Percentiles rank a stretch among this genome's conserved stretches.
These are phyloP conservation scores for Camponotus vicinus DNA, from an alignment of 1,140 invertebrate genomes.

Conservation along the genomic window DNA sequence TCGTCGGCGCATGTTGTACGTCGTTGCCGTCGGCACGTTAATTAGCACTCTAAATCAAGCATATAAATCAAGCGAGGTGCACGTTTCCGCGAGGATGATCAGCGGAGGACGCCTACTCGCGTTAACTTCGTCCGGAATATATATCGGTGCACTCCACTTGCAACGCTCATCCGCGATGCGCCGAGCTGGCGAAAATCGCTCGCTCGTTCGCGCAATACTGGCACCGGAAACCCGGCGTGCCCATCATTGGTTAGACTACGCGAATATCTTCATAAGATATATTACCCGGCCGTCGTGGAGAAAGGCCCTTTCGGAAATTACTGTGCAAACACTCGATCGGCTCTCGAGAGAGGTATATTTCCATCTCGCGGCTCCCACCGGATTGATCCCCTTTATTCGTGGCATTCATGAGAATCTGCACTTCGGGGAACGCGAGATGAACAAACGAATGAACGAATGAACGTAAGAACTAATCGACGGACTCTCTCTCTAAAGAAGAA, in stretches of 20 bases:
- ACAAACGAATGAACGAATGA: conserved; percentile 34
- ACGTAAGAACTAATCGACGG: conserved; percentile 9
- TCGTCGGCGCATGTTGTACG: conserved; percentile 61
- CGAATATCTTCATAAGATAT: conserved; percentile 65
- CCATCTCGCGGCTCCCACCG: conserved; percentile 31
- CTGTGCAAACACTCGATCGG: conserved; percentile 60
- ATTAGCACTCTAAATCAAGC: conserved; percentile 71
- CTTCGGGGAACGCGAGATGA: conserved; percentile 19
- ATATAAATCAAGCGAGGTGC: conserved; percentile 77
- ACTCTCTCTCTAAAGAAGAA: not conserved
- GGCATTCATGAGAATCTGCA: conserved; percentile 36
- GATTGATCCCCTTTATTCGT: conserved; percentile 47
- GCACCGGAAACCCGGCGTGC: conserved; percentile 4
- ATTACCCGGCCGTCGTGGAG: conserved; percentile 38
- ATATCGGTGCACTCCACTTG: conserved; percentile 40
- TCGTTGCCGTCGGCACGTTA: conserved; percentile 69
- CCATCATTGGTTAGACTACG: conserved; percentile 38
- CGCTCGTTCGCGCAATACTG: conserved; percentile 26
- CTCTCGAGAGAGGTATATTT: not conserved
- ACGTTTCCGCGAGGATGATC: conserved; percentile 73
- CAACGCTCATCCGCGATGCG: conserved; percentile 29
- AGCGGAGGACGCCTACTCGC: conserved; percentile 68
- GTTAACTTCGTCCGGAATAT: conserved; percentile 69
- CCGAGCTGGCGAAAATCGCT: conserved; percentile 15
- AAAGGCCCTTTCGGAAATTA: conserved; percentile 64